Conservation (phyloP, 37 sponge, comb jelly and placozoan genomes). For the Amphimedon queenslandica region DNA sequence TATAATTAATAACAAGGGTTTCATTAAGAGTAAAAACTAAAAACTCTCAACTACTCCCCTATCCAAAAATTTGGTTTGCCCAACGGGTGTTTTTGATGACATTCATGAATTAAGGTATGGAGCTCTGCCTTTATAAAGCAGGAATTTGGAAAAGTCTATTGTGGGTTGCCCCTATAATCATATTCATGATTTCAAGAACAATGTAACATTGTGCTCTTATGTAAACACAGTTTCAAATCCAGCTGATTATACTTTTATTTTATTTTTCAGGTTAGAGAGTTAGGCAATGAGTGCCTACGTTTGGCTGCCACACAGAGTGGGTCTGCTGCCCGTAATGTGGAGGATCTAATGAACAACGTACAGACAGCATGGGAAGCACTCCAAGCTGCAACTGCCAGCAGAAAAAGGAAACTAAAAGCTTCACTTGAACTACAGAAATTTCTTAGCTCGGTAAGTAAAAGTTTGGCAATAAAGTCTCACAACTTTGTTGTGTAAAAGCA, state of each 20-base stretch:
- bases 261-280: constrained; percentile 72
- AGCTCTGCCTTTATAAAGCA: too few species aligned
- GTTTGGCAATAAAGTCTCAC: background rate
- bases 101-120: too few species aligned
- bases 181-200: background rate
- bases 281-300: constrained; percentile 64
- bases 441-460: constrained; percentile 67
- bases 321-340: constrained; percentile 56
- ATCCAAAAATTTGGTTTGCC: too few species aligned
- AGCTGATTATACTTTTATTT: too few species aligned
- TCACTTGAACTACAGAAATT: constrained; percentile 84
- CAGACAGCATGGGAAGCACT: constrained; percentile 79
- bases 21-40: too few species aligned
- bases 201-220: background rate
- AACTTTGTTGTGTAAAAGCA: background rate
- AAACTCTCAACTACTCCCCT: too few species aligned
- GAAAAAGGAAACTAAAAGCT: constrained; percentile 77
- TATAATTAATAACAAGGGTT: too few species aligned
- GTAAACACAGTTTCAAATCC: too few species aligned
- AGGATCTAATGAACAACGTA: constrained; percentile 53
- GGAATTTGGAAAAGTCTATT: too few species aligned
- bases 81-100: too few species aligned
- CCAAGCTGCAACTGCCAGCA: constrained; percentile 35
- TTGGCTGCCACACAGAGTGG: constrained; percentile 77
- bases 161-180: background rate